These are phyloP conservation scores for Neoseiulus cucumeris DNA, from an alignment of 1,140 invertebrate species.

Conservation along the genomic window DNA sequence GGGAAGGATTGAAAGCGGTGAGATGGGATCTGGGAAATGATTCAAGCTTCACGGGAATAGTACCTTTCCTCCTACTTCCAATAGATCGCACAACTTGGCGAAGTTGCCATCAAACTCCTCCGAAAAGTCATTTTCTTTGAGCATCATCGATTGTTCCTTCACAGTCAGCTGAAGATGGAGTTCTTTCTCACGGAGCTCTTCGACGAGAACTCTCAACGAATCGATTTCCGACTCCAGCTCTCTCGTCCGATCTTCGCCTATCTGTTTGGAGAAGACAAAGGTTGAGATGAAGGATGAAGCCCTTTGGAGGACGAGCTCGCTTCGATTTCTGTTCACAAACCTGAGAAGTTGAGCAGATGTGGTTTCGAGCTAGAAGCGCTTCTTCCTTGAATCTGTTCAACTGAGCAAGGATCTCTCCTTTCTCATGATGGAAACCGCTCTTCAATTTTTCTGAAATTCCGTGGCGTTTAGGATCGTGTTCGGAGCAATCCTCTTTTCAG, in stretches of 20 bases:
- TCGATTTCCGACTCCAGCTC: neutral
- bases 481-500: no score
- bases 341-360: neutral
- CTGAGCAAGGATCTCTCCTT: neutral
- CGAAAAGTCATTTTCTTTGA: neutral
- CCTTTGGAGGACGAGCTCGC: no score
- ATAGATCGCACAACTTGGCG: no score
- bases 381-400: neutral
- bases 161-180: neutral
- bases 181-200: neutral
- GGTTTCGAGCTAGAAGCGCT: neutral
- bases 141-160: neutral
- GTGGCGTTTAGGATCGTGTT: no score
- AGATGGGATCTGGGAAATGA: no score
- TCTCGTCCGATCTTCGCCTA: neutral
- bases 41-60: no score
- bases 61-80: no score
- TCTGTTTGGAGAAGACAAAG: neutral
- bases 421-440: neutral
- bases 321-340: neutral
- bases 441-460: neutral
- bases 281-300: no score
- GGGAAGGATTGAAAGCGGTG: no score
- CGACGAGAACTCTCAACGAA: neutral
- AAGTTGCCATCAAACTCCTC: neutral